Evolutionary conservation across 2,113 vertebrate species (phyloP).

Genomic region (Microcebus ravelobensis): DNA sequence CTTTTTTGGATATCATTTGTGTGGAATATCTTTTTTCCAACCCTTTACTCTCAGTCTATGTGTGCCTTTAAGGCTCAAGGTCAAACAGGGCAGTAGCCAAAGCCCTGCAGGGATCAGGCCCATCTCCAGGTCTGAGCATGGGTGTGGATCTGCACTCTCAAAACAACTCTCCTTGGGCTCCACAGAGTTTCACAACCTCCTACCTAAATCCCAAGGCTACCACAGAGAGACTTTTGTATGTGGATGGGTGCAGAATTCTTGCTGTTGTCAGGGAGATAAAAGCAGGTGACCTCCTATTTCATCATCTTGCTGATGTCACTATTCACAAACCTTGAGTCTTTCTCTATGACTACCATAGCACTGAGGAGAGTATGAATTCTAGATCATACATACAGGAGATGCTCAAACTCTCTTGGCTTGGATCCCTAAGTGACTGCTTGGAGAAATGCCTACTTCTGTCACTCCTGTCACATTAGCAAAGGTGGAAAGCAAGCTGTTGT

Average conservation of each 20-base stretch:
- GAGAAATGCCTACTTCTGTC: background rate
- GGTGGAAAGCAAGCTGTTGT: background rate
- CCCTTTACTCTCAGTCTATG: background rate
- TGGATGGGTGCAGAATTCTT: too few relatives aligned
- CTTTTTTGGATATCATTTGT: background rate
- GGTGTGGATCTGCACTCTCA: too few relatives aligned
- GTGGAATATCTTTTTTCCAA: background rate
- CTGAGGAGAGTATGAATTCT: background rate
- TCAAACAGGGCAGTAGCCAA: too few relatives aligned
- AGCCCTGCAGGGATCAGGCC: too few relatives aligned
- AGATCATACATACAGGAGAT: background rate
- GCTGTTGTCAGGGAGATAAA: too few relatives aligned
- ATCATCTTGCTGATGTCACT: too few relatives aligned
- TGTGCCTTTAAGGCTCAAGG: background rate
- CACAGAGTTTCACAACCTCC: too few relatives aligned
- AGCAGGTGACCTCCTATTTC: too few relatives aligned
- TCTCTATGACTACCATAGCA: background rate
- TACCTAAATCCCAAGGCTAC: too few relatives aligned
- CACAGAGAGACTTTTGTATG: too few relatives aligned
- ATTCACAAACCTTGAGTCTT: background rate
- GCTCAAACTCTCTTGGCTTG: background rate
- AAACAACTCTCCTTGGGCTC: too few relatives aligned
- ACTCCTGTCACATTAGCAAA: background rate
- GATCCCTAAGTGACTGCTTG: background rate
- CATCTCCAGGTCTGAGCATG: too few relatives aligned